A percentile compares a stretch with the other conserved stretches of the same genome.
Conservation (phyloP, 2,113 vertebrate species). For the Syngnathoides biaculeatus region DNA sequence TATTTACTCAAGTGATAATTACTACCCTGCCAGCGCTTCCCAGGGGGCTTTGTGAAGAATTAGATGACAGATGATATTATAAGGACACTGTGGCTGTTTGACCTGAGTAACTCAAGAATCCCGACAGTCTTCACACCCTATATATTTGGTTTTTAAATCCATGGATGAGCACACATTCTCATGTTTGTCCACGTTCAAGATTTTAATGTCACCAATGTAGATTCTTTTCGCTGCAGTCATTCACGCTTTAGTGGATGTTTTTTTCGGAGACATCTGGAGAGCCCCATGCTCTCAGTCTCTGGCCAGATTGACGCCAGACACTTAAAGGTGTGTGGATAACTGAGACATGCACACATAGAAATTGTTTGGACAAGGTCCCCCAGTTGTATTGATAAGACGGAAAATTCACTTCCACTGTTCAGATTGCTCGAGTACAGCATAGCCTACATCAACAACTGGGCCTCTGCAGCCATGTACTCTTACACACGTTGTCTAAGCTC, state of each 20-base stretch:
- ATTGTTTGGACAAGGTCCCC: slow-evolving; percentile 65
- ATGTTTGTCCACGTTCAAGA: not conserved
- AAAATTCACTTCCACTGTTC: slow-evolving; percentile 66
- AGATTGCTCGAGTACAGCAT: slow-evolving; percentile 49
- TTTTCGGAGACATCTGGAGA: slow-evolving; percentile 1
- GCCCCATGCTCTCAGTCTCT: slow-evolving; percentile 23
- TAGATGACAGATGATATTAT: slow-evolving; percentile 11
- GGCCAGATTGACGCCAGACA: slow-evolving; percentile 26
- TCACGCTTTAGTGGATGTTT: not conserved
- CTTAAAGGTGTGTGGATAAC: slow-evolving; percentile 6
- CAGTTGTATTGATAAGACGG: slow-evolving; percentile 56
- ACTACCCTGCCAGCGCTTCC: slow-evolving; percentile 19
- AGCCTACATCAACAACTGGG: slow-evolving; percentile 61
- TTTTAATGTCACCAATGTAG: not conserved
- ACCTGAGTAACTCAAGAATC: slow-evolving; percentile 6
- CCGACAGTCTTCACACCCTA: not conserved
- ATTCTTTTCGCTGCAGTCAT: not conserved
- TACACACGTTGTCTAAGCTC: not conserved
- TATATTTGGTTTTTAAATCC: not conserved
- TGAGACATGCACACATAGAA: slow-evolving; percentile 18
- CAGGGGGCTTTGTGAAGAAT: slow-evolving; percentile 25
- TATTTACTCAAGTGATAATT: slow-evolving; percentile 50
- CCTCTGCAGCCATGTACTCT: slow-evolving; percentile 7
- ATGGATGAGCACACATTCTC: not conserved
- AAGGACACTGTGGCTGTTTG: slow-evolving; percentile 10